A percentile compares a stretch with the other conserved stretches of the same genome.
Evolutionary conservation across 2,888 invertebrate genomes (phyloP).

Genomic region (Andrena camellia): DNA sequence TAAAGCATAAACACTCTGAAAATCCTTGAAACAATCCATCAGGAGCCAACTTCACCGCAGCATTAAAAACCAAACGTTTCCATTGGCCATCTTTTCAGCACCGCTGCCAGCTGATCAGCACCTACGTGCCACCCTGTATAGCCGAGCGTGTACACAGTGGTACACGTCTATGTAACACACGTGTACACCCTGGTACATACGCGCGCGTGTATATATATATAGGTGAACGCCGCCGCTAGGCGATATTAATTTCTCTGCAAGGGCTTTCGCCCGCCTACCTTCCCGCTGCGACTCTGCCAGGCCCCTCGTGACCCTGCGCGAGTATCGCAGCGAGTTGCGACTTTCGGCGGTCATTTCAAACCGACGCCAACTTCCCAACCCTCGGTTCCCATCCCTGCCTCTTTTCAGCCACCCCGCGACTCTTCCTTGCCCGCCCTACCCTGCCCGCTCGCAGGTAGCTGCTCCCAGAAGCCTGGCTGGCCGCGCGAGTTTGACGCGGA

Average conservation of each 20-base stretch:
- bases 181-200: conserved; percentile 24
- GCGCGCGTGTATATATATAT: conserved; percentile 31
- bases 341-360: conserved; percentile 75
- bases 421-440: conserved; percentile 44
- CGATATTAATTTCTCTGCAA: conserved; percentile 82
- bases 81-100: not conserved
- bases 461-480: conserved; percentile 19
- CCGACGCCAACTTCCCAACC: conserved; percentile 54
- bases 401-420: conserved; percentile 34
- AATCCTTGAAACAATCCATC: too few species aligned
- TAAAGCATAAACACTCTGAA: not conserved
- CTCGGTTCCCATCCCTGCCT: conserved; percentile 24
- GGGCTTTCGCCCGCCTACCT: conserved; percentile 72
- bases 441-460: conserved; percentile 57
- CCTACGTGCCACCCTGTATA: conserved; percentile 36
- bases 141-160: conserved; percentile 13
- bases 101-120: not conserved
- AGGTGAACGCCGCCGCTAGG: conserved; percentile 74
- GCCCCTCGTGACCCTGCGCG: conserved; percentile 67
- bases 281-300: conserved; percentile 64
- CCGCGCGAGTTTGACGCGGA: conserved; percentile 24
- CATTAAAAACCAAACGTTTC: not conserved
- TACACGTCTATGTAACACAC: conserved; percentile 39
- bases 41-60: too few species aligned
- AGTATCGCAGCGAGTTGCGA: conserved; percentile 69